phyloP scores from a whole-genome alignment of 2,888 invertebrate species.

The Ferdinandea cuprea region DNA sequence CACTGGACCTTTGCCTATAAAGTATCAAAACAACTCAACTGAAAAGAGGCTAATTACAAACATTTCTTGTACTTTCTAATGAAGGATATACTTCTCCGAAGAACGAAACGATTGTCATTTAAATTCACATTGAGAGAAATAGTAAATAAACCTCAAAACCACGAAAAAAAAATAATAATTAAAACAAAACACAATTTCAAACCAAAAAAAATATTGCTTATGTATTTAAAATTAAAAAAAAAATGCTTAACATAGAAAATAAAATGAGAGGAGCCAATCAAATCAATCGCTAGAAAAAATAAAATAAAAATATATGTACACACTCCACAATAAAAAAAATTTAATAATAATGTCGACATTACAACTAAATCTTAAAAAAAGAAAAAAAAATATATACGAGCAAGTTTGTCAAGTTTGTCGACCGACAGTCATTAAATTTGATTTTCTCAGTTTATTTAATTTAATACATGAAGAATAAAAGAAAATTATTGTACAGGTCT shows the following conservation, averaged over 20 bases:
- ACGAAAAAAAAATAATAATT: slow-evolving; percentile 5
- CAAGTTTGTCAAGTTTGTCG: slow-evolving; percentile 37
- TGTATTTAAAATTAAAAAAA: slow-evolving; percentile 57
- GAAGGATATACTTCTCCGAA: slow-evolving; percentile 17
- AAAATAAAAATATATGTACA: slow-evolving; percentile 67
- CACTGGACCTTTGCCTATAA: too few relatives aligned
- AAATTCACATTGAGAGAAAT: slow-evolving; percentile 19
- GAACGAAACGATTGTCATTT: slow-evolving; percentile 64
- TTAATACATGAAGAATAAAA: slow-evolving; percentile 67
- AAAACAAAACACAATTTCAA: slow-evolving; percentile 43
- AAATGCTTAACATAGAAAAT: slow-evolving; percentile 50
- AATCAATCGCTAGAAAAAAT: slow-evolving; percentile 39
- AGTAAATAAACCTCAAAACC: slow-evolving; percentile 16
- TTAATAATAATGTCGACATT: slow-evolving; percentile 57
- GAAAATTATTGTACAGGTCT: slow-evolving; percentile 55
- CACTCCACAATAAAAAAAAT: slow-evolving; percentile 37
- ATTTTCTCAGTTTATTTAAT: slow-evolving; percentile 73
- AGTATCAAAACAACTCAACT: too few relatives aligned
- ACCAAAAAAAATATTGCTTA: slow-evolving; percentile 61
- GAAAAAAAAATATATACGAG: slow-evolving; percentile 40
- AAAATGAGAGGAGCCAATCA: slow-evolving; percentile 59
- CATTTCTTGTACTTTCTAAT: not conserved
- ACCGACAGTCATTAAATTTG: slow-evolving; percentile 54
- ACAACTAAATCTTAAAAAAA: slow-evolving; percentile 50
- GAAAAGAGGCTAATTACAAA: too few relatives aligned